Evolutionary conservation across 1,140 invertebrate genomes (phyloP), one percentile per base, ranked within the genome.

Genomic region (Orchestia grillus): DNA sequence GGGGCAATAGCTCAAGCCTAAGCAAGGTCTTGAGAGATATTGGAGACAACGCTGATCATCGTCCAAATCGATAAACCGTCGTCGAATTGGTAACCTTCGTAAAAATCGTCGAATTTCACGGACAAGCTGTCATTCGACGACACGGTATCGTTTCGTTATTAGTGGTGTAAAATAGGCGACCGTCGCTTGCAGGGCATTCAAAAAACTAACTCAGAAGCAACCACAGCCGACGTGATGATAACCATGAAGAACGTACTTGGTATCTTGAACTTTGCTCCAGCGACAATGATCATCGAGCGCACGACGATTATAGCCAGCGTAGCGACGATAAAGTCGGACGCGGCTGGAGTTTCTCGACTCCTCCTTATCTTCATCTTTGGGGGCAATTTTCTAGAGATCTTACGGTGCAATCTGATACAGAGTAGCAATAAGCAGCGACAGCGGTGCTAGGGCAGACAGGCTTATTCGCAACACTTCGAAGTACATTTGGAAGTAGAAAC

Each of bases 391-490:
- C 62, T 77, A 77, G 62, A 77, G 62, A 77, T 77, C 62, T 77
- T 77, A 77, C 62, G 62, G 62, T 77, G 62, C 62, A 77, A 77
- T 77, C 62, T 77, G 62, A 77, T 77, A 77, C 62, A 77, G 62
- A 77, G 62, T 77, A 77, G 62, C 62, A 77, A 77, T 77, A 77
- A 77, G 62, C 11, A 77, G 62, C 62, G 62, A 77, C 62, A 77
- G 62, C 15, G 36, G 62, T 77, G 62, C 11, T 15, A 36, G 62
- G 28, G 28, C 62, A 77, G 62, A 15, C 28, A 8, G 28, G 62
- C 62, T 77, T 77, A 77, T 36, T 77, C 62, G 62, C 3, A 77
- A 36, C 62, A 3, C 62, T 77, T 77, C 11, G 15, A 15, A 1
- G 62, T 15, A 77, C 36, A 77, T 77, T 77, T 23, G 1, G 28